Evolutionary conservation across 1,140 invertebrate genomes (phyloP), one percentile per base, ranked within the genome.

Genomic region (Drosophila guanche): DNA sequence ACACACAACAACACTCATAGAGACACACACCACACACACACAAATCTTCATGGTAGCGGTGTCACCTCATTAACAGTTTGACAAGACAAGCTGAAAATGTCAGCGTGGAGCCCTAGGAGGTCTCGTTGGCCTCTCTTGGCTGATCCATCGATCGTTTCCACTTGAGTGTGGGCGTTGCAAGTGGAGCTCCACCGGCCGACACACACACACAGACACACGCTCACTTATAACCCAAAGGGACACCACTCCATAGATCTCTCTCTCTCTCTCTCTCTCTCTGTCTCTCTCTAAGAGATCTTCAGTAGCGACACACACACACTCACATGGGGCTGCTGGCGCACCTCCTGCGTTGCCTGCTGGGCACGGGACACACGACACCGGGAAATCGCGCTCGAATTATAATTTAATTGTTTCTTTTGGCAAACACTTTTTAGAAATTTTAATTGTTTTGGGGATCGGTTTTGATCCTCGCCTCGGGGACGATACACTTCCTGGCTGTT

Each of bases 381-480:
- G 25, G 61, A 40, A 47, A 23, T 60, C 52, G 54, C 45, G 50
- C 20, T 56, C 43, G 56, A 60, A 65, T 73, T 74, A 74, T 75
- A 75, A 78, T 88, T 86, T 81, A 78, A 78, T 81, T 85, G 81
- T 77, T 84, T 85, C 47, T 70, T 86, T 59, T 76, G 52, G 76
- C 47, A 43, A 59, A 59, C 71, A 70, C 79, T 73, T 73, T 73
- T 73, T 73, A 42, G 51, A 70, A 63, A 69, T 83, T 88, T 59
- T 74, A 86, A 88, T 81, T 86, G 43, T 52, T 47, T 40, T 48
- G 51, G 54, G 48, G 63, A 46, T 27, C 53, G 56, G 45, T 22
- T 63, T 70, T 23, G 6, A 69, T 69, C 66, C 48, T 60, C 23
- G 61, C 59, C 61, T 69, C 68, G 68, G 66, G 66, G 37, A 69